Evolutionary conservation across 2,888 invertebrate species (phyloP).

Genomic region (Tromatobia lineatoria): DNA sequence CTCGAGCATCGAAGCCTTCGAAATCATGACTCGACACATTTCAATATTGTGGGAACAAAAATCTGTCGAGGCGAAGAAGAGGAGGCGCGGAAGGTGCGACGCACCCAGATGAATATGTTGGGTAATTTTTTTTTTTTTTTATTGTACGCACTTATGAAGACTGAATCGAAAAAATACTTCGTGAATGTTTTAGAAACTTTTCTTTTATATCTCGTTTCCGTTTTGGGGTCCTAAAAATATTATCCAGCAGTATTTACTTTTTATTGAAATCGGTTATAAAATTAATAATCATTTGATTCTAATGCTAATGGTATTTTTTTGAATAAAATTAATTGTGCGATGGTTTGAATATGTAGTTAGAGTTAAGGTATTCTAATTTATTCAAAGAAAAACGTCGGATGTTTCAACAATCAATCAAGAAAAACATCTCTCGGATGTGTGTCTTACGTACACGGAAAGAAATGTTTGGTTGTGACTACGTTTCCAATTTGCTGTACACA

Average conservation of each 20-base stretch:
- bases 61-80: constrained; percentile 41
- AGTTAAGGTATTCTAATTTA: too few relatives aligned
- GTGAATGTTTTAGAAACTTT: not conserved
- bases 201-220: not conserved
- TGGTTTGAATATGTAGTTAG: not conserved
- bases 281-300: not conserved
- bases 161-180: not conserved
- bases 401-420: too few relatives aligned
- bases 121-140: constrained; percentile 3
- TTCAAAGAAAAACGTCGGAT: too few relatives aligned
- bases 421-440: too few relatives aligned
- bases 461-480: too few relatives aligned
- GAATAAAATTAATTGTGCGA: too few relatives aligned
- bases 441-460: too few relatives aligned
- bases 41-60: constrained; percentile 84
- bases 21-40: constrained; percentile 84
- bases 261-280: not conserved
- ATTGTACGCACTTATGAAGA: not conserved
- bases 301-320: too few relatives aligned
- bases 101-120: not conserved
- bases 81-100: not conserved
- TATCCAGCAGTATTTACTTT: not conserved
- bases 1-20: constrained; percentile 73
- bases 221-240: not conserved
- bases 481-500: too few relatives aligned